phyloP scores from a whole-genome alignment of 2,113 vertebrate genomes.

The Pungitius pungitius region DNA sequence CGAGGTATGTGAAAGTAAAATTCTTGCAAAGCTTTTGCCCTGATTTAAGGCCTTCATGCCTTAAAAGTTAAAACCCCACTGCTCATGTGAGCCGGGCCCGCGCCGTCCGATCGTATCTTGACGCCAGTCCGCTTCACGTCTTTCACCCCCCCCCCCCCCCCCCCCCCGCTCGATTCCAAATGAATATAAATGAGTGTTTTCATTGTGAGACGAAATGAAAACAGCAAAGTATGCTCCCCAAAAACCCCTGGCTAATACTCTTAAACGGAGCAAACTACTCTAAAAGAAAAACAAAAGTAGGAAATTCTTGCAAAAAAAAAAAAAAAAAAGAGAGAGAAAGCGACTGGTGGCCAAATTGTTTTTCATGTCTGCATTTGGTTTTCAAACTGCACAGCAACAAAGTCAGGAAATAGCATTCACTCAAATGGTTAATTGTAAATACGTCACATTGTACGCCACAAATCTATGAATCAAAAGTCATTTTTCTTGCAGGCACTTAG shows the following conservation, averaged over 20 bases:
- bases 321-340: constrained; percentile 35
- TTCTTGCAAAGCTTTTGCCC: constrained; percentile 59
- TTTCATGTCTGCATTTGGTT: constrained; percentile 54
- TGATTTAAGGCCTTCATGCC: constrained; percentile 53
- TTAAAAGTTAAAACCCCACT: constrained; percentile 42
- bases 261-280: constrained; percentile 63
- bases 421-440: constrained; percentile 15
- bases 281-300: constrained; percentile 73
- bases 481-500: constrained; percentile 32
- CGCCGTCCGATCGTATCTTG: constrained; percentile 67
- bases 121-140: constrained; percentile 57
- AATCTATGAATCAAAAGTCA: constrained; percentile 1
- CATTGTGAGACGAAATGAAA: constrained; percentile 72
- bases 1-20: constrained; percentile 65
- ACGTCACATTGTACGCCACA: not conserved
- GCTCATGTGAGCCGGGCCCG: constrained; percentile 39
- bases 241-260: constrained; percentile 70
- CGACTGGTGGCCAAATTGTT: constrained; percentile 42
- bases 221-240: constrained; percentile 79
- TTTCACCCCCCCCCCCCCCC: too few species aligned
- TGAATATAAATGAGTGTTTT: constrained; percentile 83
- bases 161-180: constrained; percentile 73
- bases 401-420: constrained; percentile 24
- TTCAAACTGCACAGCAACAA: constrained; percentile 25
- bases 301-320: constrained; percentile 47